A percentile compares a stretch with the other conserved stretches of the same genome.
These are phyloP conservation scores for Zosterops borbonicus DNA, from an alignment of 2,113 vertebrate genomes.

Conservation along the genomic window DNA sequence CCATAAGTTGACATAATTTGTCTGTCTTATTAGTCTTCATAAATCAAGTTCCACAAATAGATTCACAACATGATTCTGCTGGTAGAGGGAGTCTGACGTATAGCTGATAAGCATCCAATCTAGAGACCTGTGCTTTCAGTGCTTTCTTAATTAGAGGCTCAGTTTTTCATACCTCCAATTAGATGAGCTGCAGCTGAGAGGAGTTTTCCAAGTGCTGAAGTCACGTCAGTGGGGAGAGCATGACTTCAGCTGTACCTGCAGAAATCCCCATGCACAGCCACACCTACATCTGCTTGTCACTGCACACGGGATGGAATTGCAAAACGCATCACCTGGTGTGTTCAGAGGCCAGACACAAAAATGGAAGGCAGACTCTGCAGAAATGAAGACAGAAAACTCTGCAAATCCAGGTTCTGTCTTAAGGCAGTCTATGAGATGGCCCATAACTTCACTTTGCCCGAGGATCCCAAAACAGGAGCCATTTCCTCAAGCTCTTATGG, in stretches of 20 bases:
- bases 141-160: conserved; percentile 16
- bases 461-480: neutral
- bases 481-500: neutral
- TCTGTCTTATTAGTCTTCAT: conserved; percentile 21
- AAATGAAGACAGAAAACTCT: neutral
- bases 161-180: neutral
- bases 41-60: conserved; percentile 52
- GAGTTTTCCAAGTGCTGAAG: neutral
- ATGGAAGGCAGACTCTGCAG: neutral
- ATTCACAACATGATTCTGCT: conserved; percentile 32
- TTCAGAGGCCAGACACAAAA: neutral
- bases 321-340: neutral
- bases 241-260: neutral
- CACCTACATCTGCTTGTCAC: neutral
- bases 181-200: neutral
- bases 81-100: neutral
- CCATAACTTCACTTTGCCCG: neutral
- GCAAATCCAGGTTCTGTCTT: neutral
- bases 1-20: conserved; percentile 59
- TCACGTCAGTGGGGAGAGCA: neutral
- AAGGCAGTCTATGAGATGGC: neutral
- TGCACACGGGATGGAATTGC: neutral
- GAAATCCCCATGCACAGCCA: neutral
- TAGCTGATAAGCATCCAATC: neutral
- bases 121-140: conserved; percentile 16